phyloP scores from a whole-genome alignment of 2,113 vertebrate genomes.

The Lampris megalopsis region DNA sequence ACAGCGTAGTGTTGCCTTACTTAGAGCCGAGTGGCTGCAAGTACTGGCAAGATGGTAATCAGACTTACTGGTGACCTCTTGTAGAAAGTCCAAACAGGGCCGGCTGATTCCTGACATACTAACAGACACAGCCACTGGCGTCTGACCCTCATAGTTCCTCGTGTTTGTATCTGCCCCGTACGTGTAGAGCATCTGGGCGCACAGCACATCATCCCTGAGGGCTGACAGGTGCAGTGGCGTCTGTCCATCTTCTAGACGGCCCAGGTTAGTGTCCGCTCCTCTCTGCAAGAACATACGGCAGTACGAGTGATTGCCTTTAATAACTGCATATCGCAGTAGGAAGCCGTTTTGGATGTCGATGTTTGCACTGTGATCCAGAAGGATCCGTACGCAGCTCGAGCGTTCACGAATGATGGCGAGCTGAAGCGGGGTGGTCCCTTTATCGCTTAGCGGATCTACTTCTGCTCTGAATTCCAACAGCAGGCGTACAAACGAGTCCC shows the following conservation, averaged over 20 bases:
- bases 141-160: constrained; percentile 98
- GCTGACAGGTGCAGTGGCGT: constrained; percentile 97
- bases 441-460: constrained; percentile 97
- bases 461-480: constrained; percentile 97
- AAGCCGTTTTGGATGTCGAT: constrained; percentile 99
- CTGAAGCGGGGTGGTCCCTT: constrained; percentile 97
- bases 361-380: constrained; percentile 97
- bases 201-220: constrained; percentile 94
- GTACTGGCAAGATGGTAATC: neutral
- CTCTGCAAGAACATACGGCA: constrained; percentile 99
- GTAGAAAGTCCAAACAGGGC: constrained; percentile 97
- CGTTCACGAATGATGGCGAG: constrained; percentile 97
- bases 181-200: constrained; percentile 94
- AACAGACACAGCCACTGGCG: constrained; percentile 92
- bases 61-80: constrained; percentile 97
- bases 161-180: constrained; percentile 97
- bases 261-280: constrained; percentile 96
- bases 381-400: constrained; percentile 97
- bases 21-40: too few species aligned
- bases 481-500: constrained; percentile 95
- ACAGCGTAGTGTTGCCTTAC: too few species aligned
- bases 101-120: constrained; percentile 95
- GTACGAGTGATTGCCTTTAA: constrained; percentile 98
- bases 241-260: constrained; percentile 95
- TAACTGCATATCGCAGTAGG: constrained; percentile 96